Conservation (phyloP, 1,140 invertebrate genomes). For the Drosophila arawakana region DNA sequence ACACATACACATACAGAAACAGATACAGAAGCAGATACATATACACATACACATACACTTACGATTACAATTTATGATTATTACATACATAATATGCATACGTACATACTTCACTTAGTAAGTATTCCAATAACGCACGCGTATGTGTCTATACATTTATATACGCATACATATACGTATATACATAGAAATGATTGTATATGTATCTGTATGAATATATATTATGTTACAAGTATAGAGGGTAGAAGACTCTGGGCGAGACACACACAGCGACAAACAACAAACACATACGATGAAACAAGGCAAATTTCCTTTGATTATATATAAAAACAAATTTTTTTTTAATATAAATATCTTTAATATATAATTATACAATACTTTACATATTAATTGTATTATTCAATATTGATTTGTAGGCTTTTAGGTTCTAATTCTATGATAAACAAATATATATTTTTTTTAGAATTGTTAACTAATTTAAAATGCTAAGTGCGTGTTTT, state of each 20-base stretch:
- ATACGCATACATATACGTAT: no score
- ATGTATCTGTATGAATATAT: not conserved
- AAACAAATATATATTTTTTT: constrained; percentile 41
- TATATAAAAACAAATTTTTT: constrained; percentile 32
- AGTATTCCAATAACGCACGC: constrained; percentile 24
- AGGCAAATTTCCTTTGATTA: constrained; percentile 39
- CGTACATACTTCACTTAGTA: constrained; percentile 31
- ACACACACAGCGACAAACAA: constrained; percentile 7
- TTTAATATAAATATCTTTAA: constrained; percentile 40
- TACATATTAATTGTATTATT: constrained; percentile 45
- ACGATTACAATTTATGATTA: constrained; percentile 22
- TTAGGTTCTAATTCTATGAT: constrained; percentile 39
- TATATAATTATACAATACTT: constrained; percentile 34
- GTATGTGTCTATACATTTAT: constrained; percentile 21
- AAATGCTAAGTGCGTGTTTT: constrained; percentile 28
- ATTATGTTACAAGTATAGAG: constrained; percentile 4
- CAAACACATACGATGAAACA: constrained; percentile 24
- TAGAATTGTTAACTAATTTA: constrained; percentile 79
- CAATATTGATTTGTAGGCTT: constrained; percentile 43
- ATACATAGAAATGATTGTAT: not conserved
- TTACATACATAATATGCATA: constrained; percentile 38
- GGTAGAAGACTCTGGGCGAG: not conserved
- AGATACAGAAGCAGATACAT: not conserved
- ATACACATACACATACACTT: constrained; percentile 12
- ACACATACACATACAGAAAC: constrained; percentile 7